Evolutionary conservation across 30 jellyfish, hydroid and myxozoan genomes (phyloP).

Genomic region (Phacellophora camtschatica): DNA sequence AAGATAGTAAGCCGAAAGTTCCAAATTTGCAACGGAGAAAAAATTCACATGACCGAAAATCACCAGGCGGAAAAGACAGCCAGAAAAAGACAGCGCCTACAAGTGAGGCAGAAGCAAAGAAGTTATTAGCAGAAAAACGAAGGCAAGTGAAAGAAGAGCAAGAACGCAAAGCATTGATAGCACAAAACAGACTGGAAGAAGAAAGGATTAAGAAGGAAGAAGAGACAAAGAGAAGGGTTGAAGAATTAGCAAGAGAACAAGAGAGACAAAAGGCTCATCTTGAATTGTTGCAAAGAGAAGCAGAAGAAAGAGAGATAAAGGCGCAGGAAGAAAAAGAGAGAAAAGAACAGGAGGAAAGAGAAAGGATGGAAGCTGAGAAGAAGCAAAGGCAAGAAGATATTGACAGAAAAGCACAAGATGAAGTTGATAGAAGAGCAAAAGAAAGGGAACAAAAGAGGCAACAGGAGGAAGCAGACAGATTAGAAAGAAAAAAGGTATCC

Average conservation of each 20-base stretch:
- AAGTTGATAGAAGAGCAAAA: conserved; percentile 69
- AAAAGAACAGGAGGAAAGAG: conserved; percentile 67
- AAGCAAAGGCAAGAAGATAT: conserved; percentile 67
- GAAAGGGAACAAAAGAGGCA: conserved; percentile 69
- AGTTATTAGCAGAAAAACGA: conserved; percentile 64
- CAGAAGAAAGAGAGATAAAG: conserved; percentile 61
- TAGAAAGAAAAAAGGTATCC: conserved; percentile 69
- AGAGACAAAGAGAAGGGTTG: conserved; percentile 49
- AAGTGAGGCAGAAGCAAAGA: conserved; percentile 74
- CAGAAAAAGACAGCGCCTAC: conserved; percentile 40
- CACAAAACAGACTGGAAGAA: conserved; percentile 54
- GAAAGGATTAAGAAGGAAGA: conserved; percentile 53
- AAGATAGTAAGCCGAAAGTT: neutral
- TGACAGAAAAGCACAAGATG: conserved; percentile 75
- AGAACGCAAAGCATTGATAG: conserved; percentile 52
- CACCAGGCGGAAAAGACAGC: neutral
- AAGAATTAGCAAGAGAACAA: conserved; percentile 45
- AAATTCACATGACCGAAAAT: neutral
- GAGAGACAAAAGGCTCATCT: conserved; percentile 64
- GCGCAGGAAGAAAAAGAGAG: conserved; percentile 60
- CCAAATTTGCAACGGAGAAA: neutral
- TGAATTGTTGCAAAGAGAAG: conserved; percentile 57
- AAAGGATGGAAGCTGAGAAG: conserved; percentile 57
- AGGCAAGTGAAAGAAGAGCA: conserved; percentile 71
- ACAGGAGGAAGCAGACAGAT: conserved; percentile 76